Evolutionary conservation across 2,113 vertebrate genomes (phyloP), one percentile per base, ranked within the genome.

Genomic region (Rostratula benghalensis): DNA sequence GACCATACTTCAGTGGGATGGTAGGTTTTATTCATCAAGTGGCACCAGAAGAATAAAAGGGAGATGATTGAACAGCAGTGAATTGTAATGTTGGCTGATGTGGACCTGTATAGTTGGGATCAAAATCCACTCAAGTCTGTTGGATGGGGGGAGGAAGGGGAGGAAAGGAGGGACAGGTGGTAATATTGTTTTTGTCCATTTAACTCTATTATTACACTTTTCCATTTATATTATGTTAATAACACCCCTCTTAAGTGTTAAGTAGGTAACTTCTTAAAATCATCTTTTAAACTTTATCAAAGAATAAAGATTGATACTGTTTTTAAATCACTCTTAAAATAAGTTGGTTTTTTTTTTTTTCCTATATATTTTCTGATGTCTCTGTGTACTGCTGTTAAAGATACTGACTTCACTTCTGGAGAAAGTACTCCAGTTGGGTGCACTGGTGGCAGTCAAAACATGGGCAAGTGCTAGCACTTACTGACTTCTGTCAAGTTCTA

Each of bases 21-120:
- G 37, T 87, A 56, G 64, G 18, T 61, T 91, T 95, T 95, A 79
- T 79, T 80, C 78, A 82, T 63, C 71, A 74, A 65, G 65, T 68
- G 57, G 23, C 2, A 9, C 63, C 70, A 82, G 81, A 77, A 81
- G 54, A 70, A 63, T 80, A 37, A 67, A 94, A 88, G 33, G 54
- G 37, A 53, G 28, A 68, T n/a, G 20, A 14, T 5, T 93, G 54
- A 95, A 81, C 73, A 63, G 9, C 22, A 67, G 67, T 68, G 65
- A 91, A 24, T 33, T 78, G 48, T 74, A 76, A 30, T 15, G 25
- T 35, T 91, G 60, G 33, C 46, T 37, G 14, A 17, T 56, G 24
- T 56, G 48, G 64, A 61, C 53, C 53, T 69, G 7, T 81, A 19
- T 56, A 87, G 81, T 7, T 93, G n/a, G 46, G 37, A 78, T 93